These are phyloP conservation scores for Echeneis naucrates DNA, from an alignment of 2,797 vertebrate genomes.

Conservation along the genomic window DNA sequence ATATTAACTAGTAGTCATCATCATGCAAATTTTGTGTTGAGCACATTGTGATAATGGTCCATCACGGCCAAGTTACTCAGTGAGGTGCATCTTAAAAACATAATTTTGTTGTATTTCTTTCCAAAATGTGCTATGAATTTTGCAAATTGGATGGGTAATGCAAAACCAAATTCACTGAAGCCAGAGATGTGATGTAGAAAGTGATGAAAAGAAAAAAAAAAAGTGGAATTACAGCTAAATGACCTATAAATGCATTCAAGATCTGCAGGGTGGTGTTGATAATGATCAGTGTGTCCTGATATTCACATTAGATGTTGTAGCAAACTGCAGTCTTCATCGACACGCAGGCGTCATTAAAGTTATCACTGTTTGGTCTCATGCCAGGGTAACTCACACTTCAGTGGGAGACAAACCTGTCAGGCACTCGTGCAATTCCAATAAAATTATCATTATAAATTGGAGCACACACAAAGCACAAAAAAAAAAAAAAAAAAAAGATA, in stretches of 20 bases:
- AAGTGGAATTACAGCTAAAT: not conserved
- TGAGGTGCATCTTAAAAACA: not conserved
- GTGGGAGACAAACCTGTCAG: too few relatives aligned
- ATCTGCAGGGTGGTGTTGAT: not conserved
- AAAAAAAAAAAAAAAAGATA: too few relatives aligned
- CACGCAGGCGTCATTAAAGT: too few relatives aligned
- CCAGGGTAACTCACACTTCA: too few relatives aligned
- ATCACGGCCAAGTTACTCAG: slow-evolving; percentile 14
- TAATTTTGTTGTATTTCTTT: not conserved
- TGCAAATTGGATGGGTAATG: not conserved
- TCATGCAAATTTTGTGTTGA: slow-evolving; percentile 7
- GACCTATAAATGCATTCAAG: not conserved
- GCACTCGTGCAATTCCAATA: not conserved
- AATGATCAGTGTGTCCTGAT: too few relatives aligned
- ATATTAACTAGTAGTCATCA: slow-evolving; percentile 18
- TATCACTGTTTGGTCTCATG: too few relatives aligned
- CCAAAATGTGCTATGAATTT: not conserved
- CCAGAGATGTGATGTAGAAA: not conserved
- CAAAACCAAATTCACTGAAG: not conserved
- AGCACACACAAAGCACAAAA: not conserved
- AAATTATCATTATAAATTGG: not conserved
- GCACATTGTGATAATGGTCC: not conserved
- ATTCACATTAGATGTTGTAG: too few relatives aligned
- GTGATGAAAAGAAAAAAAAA: not conserved
- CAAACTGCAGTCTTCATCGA: too few relatives aligned